phyloP scores from a whole-genome alignment of 2,113 vertebrate genomes.

The Athene noctua region DNA sequence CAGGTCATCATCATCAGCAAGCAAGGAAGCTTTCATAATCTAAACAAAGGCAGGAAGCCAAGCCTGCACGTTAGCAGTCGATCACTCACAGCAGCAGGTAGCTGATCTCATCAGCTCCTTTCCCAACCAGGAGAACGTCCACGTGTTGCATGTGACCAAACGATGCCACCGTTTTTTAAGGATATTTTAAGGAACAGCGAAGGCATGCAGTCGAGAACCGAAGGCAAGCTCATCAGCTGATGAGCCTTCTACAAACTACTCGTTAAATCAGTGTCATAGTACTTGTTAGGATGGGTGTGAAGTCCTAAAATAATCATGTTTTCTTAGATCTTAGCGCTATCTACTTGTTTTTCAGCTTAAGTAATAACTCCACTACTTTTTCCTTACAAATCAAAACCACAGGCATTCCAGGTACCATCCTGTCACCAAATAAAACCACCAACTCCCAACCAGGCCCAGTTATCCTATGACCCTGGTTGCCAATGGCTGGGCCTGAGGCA shows the following conservation, averaged over 20 bases:
- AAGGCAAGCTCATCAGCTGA: neutral
- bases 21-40: conserved; percentile 97
- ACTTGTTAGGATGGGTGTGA: neutral
- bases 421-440: neutral
- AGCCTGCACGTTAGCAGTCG: neutral
- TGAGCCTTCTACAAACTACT: neutral
- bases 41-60: conserved; percentile 33
- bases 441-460: neutral
- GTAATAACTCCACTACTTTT: neutral
- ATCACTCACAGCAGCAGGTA: neutral
- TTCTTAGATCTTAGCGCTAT: neutral
- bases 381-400: neutral
- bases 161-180: neutral
- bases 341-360: neutral
- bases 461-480: too few relatives aligned
- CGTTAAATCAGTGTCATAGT: neutral
- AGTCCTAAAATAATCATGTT: neutral
- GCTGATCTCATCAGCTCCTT: neutral
- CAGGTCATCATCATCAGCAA: conserved; percentile 87
- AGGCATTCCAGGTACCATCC: neutral
- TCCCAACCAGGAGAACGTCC: neutral
- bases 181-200: too few relatives aligned
- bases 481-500: neutral
- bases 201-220: neutral
- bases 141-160: neutral